Evolutionary conservation across 2,113 vertebrate genomes (phyloP).

Genomic region (Corvus cornix): DNA sequence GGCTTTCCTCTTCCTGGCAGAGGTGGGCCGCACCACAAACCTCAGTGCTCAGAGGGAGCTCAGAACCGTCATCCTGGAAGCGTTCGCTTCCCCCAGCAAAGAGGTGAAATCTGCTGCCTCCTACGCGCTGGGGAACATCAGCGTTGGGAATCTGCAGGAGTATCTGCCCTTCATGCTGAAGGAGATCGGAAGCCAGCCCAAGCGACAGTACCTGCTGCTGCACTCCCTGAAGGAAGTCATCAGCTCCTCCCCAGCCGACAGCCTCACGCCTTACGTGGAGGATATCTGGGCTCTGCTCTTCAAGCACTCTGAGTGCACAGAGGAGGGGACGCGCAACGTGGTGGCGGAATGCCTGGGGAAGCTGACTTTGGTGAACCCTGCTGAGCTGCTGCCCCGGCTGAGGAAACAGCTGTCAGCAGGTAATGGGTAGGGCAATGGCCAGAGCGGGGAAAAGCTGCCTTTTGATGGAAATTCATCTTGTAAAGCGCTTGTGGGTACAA

Average conservation of each 20-base stretch:
- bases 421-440: not conserved
- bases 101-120: constrained; percentile 90
- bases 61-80: constrained; percentile 85
- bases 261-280: constrained; percentile 83
- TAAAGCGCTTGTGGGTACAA: not conserved
- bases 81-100: constrained; percentile 84
- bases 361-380: constrained; percentile 83
- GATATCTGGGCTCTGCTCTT: constrained; percentile 90
- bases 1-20: constrained; percentile 87
- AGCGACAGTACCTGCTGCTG: constrained; percentile 89
- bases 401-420: constrained; percentile 86
- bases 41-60: constrained; percentile 85
- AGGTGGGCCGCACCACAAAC: constrained; percentile 84
- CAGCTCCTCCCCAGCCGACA: constrained; percentile 75
- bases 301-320: constrained; percentile 83
- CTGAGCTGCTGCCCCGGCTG: constrained; percentile 83
- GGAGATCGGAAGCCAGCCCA: constrained; percentile 85
- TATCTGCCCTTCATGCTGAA: constrained; percentile 89
- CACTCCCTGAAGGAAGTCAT: constrained; percentile 91
- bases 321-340: constrained; percentile 90
- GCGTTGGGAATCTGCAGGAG: constrained; percentile 83
- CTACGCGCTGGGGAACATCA: constrained; percentile 85
- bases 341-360: constrained; percentile 92
- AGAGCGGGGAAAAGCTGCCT: not conserved
- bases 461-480: not conserved